Evolutionary conservation across 2,797 vertebrate species (phyloP).

Genomic region (Falco berigora): DNA sequence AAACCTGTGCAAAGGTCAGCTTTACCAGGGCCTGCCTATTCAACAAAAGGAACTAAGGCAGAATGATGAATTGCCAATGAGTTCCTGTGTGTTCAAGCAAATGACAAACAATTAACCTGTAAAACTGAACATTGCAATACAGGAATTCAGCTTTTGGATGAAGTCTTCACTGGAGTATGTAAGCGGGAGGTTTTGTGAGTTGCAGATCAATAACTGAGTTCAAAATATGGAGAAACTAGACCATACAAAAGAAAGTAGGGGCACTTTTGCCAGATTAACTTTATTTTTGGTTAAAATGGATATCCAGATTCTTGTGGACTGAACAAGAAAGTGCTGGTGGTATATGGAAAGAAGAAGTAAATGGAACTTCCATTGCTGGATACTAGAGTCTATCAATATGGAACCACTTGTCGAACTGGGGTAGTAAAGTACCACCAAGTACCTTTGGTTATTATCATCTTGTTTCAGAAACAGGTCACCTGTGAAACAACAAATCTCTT

Average conservation of each 20-base stretch:
- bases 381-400: not conserved
- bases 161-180: not conserved
- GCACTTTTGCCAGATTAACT: not conserved
- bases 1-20: slow-evolving; percentile 16
- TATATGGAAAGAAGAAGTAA: not conserved
- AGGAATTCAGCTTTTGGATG: not conserved
- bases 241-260: not conserved
- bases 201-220: not conserved
- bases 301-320: not conserved
- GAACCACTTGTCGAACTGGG: not conserved
- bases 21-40: not conserved
- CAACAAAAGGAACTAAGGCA: slow-evolving; percentile 5
- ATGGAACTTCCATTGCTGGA: not conserved
- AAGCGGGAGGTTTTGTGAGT: not conserved
- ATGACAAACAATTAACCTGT: slow-evolving; percentile 26
- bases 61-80: slow-evolving; percentile 12
- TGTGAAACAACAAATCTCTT: slow-evolving; percentile 8
- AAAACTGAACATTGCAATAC: not conserved
- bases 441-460: not conserved
- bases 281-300: not conserved
- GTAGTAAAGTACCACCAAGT: not conserved
- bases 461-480: not conserved
- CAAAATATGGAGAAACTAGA: not conserved
- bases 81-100: slow-evolving; percentile 46
- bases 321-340: not conserved